Evolutionary conservation across 2,113 vertebrate genomes (phyloP), one percentile per base, ranked within the genome.

Genomic region (Ia io): DNA sequence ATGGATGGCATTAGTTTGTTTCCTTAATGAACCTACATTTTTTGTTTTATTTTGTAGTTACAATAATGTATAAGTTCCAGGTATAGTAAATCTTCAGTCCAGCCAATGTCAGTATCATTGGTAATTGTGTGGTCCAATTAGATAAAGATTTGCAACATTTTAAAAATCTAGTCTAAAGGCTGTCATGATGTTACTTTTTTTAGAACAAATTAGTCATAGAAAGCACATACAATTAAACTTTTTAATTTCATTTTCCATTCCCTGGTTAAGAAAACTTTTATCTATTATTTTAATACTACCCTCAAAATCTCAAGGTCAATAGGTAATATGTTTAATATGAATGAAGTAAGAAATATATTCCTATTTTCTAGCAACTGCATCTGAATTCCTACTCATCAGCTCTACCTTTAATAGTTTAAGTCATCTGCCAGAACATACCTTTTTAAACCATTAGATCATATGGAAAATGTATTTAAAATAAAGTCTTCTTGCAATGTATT

Each of bases 401-500:
- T 97, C 42, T 91, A 93, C 49, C 93, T 1, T 9, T 59, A 51
- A 71, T 93, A 77, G 69, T 91, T 97, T 97, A 98, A 97, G 86
- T 98, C 91, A 97, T 80, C 73, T 98, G 86, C 53, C 95, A 97
- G 91, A 35, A 95, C 47, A 97, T 77, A 93, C 78, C 49, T 18
- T 96, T 96, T 94, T 95, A 86, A 96, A 93, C 77, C 65, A 42
- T 96, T 88, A 69, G 91, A 30, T 97, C 94, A 97, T 93, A 82
- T 84, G n/a, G 53, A 63, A 90, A 96, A 97, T 69, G n/a, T 93
- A 56, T 80, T 96, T 84, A 70, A 51, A 65, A 91, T 22, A n/a
- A 83, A 73, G 2, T 61, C 9, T 77, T 88, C 51, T 13, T 59
- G n/a, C 9, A 40, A 11, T n/a, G 17, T 3, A 59, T 92, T 93